Evolutionary conservation across 2,113 vertebrate species (phyloP).

Genomic region (Chaetura pelagica): DNA sequence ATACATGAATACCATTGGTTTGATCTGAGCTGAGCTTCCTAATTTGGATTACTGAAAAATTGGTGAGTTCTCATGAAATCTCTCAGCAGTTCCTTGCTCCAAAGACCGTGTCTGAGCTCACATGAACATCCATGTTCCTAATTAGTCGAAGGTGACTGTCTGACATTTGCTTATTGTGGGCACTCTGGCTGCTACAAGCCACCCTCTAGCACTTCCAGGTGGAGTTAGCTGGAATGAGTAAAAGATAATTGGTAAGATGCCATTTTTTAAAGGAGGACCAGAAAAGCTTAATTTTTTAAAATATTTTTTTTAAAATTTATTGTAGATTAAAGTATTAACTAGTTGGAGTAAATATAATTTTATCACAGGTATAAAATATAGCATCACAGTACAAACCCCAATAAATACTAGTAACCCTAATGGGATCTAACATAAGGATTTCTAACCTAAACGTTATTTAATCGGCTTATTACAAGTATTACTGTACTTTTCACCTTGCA

Average conservation of each 20-base stretch:
- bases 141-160: not conserved
- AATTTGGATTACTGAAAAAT: not conserved
- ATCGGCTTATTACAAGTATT: not conserved
- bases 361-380: not conserved
- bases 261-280: constrained; percentile 5
- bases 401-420: not conserved
- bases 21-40: not conserved
- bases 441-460: not conserved
- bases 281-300: not conserved
- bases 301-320: not conserved
- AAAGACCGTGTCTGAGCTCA: not conserved
- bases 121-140: not conserved
- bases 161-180: not conserved
- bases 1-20: not conserved
- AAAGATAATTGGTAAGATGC: not conserved
- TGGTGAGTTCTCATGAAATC: not conserved
- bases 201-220: not conserved
- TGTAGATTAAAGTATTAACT: not conserved
- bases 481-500: not conserved
- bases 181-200: not conserved
- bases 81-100: not conserved
- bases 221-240: not conserved
- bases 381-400: not conserved
- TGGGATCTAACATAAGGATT: not conserved
- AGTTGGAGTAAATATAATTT: not conserved